phyloP scores from a whole-genome alignment of 2,113 vertebrate genomes.

The Hirundichthys speculiger region DNA sequence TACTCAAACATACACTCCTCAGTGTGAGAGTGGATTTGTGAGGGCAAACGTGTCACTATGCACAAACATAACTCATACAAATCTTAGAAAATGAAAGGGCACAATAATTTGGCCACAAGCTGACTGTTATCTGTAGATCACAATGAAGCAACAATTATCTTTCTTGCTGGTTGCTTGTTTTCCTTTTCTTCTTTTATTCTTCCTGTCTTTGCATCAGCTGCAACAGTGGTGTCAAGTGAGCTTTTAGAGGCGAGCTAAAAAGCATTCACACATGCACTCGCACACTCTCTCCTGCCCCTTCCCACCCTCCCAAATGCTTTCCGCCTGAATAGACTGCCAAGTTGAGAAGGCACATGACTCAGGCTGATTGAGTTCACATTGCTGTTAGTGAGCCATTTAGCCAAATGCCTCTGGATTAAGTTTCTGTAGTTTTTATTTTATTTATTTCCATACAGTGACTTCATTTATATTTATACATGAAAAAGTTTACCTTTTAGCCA shows the following conservation, averaged over 20 bases:
- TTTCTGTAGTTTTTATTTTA: conserved; percentile 24
- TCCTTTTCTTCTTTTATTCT: background rate
- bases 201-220: conserved; percentile 18
- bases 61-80: background rate
- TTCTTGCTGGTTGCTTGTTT: conserved; percentile 4
- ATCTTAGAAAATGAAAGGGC: background rate
- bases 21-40: background rate
- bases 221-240: conserved; percentile 53
- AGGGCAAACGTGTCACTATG: background rate
- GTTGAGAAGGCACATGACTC: conserved; percentile 73
- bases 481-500: background rate
- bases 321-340: conserved; percentile 66
- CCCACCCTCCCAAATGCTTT: conserved; percentile 59
- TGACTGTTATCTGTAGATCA: background rate
- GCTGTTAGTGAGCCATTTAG: conserved; percentile 65
- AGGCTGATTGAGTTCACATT: conserved; percentile 59
- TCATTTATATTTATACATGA: conserved; percentile 1
- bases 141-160: background rate
- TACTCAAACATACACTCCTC: conserved; percentile 6
- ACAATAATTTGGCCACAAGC: background rate
- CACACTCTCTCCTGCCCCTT: conserved; percentile 21
- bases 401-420: conserved; percentile 31
- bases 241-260: conserved; percentile 55
- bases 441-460: conserved; percentile 12
- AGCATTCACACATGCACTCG: conserved; percentile 29